phyloP scores from a whole-genome alignment of 2,113 vertebrate species.

The Aythya baeri region DNA sequence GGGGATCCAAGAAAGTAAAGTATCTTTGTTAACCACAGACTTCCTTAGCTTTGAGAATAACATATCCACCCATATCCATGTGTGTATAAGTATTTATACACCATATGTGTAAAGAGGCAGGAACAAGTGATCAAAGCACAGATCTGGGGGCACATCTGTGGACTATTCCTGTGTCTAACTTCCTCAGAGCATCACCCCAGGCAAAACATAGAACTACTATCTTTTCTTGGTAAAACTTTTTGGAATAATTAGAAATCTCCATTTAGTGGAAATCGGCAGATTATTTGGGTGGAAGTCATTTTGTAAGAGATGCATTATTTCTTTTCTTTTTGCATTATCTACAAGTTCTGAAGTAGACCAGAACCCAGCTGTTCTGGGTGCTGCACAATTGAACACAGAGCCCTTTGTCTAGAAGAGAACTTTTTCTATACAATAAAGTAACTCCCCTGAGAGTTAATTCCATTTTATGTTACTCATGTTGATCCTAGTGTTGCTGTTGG shows the following conservation, averaged over 20 bases:
- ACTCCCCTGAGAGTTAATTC: slow-evolving; percentile 13
- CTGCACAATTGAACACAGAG: background rate
- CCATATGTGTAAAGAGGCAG: background rate
- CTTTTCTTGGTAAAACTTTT: background rate
- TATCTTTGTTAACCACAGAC: background rate
- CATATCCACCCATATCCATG: slow-evolving; percentile 15
- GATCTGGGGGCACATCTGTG: background rate
- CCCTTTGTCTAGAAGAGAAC: background rate
- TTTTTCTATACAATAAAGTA: background rate
- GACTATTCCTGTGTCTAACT: background rate
- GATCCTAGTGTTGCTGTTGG: slow-evolving; percentile 21
- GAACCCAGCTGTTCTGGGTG: background rate
- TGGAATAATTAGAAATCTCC: background rate
- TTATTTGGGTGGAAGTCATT: background rate
- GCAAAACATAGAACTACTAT: background rate
- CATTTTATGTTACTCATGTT: slow-evolving; percentile 29
- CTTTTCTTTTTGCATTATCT: background rate
- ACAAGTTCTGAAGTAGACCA: background rate
- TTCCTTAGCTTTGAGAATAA: slow-evolving; percentile 50
- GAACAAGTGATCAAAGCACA: background rate
- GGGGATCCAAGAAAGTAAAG: slow-evolving; percentile 17
- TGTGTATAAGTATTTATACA: background rate
- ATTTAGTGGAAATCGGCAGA: background rate
- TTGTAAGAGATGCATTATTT: background rate
- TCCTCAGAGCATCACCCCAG: background rate